Conservation (phyloP, 2,113 vertebrate species). For the Meriones unguiculatus region DNA sequence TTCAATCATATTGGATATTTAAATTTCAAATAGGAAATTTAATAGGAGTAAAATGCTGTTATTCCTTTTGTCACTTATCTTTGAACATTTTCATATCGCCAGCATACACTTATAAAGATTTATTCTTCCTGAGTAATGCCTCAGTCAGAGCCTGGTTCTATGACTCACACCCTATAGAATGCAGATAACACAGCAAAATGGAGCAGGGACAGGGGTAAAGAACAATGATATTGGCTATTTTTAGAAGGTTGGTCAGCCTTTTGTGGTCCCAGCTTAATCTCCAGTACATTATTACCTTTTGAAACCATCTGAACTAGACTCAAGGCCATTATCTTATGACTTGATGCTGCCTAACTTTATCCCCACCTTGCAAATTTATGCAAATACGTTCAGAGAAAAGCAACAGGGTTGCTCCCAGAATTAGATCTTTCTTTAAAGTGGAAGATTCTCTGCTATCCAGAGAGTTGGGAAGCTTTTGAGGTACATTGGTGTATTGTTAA, state of each 20-base stretch:
- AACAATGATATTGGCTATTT: background rate
- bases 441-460: background rate
- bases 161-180: background rate
- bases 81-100: background rate
- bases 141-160: background rate
- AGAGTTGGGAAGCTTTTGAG: background rate
- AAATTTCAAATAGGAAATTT: slow-evolving; percentile 32
- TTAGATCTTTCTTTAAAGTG: background rate
- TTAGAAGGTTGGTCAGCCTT: background rate
- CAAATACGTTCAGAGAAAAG: slow-evolving; percentile 4
- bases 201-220: background rate
- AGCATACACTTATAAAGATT: background rate
- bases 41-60: background rate
- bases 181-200: background rate
- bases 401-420: background rate
- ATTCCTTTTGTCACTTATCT: slow-evolving; percentile 7
- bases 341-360: background rate
- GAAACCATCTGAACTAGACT: background rate
- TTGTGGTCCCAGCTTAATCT: background rate
- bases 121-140: background rate
- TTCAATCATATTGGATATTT: slow-evolving; percentile 17
- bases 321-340: background rate
- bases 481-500: background rate
- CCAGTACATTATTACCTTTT: background rate
- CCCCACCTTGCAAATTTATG: background rate